Evolutionary conservation across 2,888 invertebrate species (phyloP).

Genomic region (Balanococcus diminutus): DNA sequence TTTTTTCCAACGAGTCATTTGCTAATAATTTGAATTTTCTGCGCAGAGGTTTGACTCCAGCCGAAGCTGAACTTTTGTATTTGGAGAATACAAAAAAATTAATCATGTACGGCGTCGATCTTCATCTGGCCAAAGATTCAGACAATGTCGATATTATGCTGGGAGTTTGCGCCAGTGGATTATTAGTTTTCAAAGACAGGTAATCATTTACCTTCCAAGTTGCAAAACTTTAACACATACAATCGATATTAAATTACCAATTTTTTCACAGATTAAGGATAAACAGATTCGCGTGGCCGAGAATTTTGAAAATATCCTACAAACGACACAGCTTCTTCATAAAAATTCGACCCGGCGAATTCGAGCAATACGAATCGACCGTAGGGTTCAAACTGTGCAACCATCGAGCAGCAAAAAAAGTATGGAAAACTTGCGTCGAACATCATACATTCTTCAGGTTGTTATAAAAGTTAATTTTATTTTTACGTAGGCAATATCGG

Average conservation of each 20-base stretch:
- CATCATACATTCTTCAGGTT: slow-evolving; percentile 99
- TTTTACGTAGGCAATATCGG: not conserved
- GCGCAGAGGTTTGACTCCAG: slow-evolving; percentile 90
- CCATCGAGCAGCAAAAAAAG: slow-evolving; percentile 93
- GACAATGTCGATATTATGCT: slow-evolving; percentile 95
- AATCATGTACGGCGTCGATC: slow-evolving; percentile 98
- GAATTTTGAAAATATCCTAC: slow-evolving; percentile 98
- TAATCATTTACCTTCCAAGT: not conserved
- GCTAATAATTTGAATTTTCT: not conserved
- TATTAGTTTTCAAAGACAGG: slow-evolving; percentile 92
- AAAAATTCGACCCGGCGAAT: slow-evolving; percentile 97
- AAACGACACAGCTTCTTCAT: slow-evolving; percentile 98
- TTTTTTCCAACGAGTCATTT: not conserved
- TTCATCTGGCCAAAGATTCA: slow-evolving; percentile 96
- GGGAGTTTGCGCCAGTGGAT: slow-evolving; percentile 95
- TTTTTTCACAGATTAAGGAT: slow-evolving; percentile 82
- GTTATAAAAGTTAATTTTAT: not conserved
- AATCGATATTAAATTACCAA: too few species aligned
- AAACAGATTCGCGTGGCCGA: slow-evolving; percentile 99
- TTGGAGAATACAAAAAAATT: slow-evolving; percentile 98
- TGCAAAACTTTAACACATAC: too few species aligned
- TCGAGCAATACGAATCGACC: slow-evolving; percentile 95
- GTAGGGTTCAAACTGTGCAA: slow-evolving; percentile 94
- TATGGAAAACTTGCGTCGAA: slow-evolving; percentile 99
- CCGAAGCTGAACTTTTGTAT: slow-evolving; percentile 96